Conservation (phyloP, 2,113 vertebrate species). For the Tylochromis polylepis region DNA sequence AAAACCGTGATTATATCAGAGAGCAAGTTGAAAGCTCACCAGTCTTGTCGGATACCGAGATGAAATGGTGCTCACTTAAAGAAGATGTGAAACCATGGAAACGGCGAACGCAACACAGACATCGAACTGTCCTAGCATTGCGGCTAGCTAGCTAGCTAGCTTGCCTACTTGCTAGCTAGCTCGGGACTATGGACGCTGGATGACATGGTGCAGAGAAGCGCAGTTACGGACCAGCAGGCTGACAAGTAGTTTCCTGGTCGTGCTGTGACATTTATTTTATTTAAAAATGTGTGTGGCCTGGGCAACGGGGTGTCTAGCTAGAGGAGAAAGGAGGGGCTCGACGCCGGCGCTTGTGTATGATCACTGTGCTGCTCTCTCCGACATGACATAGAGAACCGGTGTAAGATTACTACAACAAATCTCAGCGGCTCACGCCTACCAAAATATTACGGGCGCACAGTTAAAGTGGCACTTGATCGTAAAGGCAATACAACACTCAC, state of each 20-base stretch:
- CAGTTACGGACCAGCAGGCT: background rate
- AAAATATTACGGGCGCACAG: background rate
- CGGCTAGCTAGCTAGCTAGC: slow-evolving; percentile 20
- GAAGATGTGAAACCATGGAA: slow-evolving; percentile 52
- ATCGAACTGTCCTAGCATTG: background rate
- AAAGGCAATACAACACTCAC: slow-evolving; percentile 42
- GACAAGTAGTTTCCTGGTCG: background rate
- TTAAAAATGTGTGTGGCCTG: background rate
- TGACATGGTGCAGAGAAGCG: background rate
- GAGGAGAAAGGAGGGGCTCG: slow-evolving; percentile 68
- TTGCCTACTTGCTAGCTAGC: slow-evolving; percentile 6
- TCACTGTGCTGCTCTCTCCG: slow-evolving; percentile 53
- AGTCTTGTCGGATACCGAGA: background rate
- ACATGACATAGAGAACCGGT: slow-evolving; percentile 70
- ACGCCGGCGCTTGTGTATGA: slow-evolving; percentile 49
- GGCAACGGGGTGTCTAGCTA: background rate
- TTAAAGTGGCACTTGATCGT: background rate
- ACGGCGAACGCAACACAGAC: slow-evolving; percentile 41
- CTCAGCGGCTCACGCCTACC: background rate
- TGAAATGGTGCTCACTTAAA: background rate
- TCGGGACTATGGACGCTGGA: background rate
- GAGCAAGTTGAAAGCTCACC: background rate
- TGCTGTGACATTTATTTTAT: background rate
- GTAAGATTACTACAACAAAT: slow-evolving; percentile 41
- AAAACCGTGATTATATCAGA: background rate